Conservation (phyloP, 2,113 vertebrate species). For the Tauraco erythrolophus region DNA sequence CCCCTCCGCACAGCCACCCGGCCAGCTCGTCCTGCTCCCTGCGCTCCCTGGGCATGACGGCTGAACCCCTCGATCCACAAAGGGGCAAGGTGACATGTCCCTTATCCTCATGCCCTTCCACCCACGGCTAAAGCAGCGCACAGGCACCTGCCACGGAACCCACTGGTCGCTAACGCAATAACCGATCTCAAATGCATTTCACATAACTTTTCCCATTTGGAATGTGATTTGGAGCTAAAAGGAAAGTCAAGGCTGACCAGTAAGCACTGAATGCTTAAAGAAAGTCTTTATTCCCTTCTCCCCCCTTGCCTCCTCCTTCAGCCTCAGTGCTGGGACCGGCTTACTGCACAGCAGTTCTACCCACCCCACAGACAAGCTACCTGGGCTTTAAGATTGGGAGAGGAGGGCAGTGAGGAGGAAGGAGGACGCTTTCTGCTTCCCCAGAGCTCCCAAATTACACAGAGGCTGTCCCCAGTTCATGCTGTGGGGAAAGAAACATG, state of each 20-base stretch:
- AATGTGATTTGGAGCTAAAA: background rate
- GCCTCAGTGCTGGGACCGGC: background rate
- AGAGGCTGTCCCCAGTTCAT: background rate
- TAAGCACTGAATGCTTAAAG: accelerated
- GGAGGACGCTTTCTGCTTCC: background rate
- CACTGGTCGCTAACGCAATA: background rate
- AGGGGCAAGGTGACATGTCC: background rate
- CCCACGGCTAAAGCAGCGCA: accelerated
- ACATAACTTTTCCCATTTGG: accelerated
- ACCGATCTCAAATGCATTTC: background rate
- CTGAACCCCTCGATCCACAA: background rate
- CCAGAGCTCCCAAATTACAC: background rate
- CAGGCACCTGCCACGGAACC: background rate
- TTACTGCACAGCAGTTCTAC: background rate
- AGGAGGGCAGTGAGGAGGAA: background rate
- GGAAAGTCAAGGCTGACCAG: background rate
- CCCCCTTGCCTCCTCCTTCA: background rate
- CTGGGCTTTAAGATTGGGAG: background rate
- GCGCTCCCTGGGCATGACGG: background rate
- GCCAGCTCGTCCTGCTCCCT: background rate
- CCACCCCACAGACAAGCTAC: too few species aligned
- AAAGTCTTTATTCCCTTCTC: background rate
- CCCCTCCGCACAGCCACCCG: background rate
- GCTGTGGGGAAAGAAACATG: background rate
- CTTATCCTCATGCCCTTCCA: background rate